Conservation (phyloP, 2,113 vertebrate genomes). For the Sinocyclocheilus anshuiensis region DNA sequence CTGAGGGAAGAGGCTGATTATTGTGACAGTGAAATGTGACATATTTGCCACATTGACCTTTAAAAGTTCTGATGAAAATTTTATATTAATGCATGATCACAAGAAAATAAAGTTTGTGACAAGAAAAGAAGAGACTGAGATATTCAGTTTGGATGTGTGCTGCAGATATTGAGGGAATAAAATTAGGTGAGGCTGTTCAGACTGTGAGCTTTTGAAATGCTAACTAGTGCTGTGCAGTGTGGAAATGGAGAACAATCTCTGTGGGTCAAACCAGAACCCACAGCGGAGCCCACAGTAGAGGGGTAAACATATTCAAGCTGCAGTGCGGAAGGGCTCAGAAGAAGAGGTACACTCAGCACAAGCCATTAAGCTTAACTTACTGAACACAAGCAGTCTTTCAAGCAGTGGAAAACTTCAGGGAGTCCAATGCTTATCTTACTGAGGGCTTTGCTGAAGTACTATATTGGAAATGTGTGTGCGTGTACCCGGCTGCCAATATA, state of each 20-base stretch:
- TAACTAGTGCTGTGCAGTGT: conserved; percentile 15
- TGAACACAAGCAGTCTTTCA: conserved; percentile 1
- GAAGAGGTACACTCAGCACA: background rate
- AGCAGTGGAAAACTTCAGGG: background rate
- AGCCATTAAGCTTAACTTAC: background rate
- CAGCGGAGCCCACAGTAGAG: conserved; percentile 9
- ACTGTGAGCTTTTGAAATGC: conserved; percentile 32
- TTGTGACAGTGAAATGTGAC: background rate
- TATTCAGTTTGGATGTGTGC: background rate
- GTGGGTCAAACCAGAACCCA: conserved; percentile 18
- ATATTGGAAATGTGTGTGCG: background rate
- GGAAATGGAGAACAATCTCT: conserved; percentile 15
- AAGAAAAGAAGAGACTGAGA: background rate
- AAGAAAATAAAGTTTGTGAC: background rate
- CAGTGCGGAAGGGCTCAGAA: background rate
- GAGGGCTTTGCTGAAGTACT: background rate
- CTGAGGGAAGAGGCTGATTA: background rate
- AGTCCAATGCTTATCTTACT: background rate
- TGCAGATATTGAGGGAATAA: background rate
- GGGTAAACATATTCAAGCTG: conserved; percentile 35
- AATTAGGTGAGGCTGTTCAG: conserved; percentile 6
- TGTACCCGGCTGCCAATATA: too few relatives aligned
- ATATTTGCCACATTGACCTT: too few relatives aligned
- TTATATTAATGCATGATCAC: background rate
- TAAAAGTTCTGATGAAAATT: background rate